These are phyloP conservation scores for Castor canadensis DNA, from an alignment of 2,113 vertebrate species.

Conservation along the genomic window DNA sequence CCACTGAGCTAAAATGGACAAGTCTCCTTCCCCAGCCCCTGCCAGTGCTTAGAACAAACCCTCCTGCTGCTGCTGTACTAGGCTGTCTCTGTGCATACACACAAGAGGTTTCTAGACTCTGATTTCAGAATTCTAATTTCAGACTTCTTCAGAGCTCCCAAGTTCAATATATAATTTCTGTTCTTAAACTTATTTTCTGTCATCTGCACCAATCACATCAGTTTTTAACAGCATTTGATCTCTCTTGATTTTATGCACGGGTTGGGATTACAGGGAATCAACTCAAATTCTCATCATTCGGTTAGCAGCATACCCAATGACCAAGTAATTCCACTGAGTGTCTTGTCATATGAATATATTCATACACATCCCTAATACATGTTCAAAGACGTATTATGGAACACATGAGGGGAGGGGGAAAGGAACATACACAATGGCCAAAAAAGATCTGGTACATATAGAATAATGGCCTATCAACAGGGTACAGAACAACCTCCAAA, in stretches of 20 bases:
- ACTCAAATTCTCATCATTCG: background rate
- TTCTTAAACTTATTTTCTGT: background rate
- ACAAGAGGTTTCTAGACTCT: no score
- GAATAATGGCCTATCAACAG: background rate
- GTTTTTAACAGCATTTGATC: background rate
- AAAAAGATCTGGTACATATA: background rate
- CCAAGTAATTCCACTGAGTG: background rate
- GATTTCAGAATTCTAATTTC: background rate
- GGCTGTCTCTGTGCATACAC: no score
- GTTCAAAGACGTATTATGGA: background rate
- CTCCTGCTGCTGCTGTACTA: no score
- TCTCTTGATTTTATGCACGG: background rate
- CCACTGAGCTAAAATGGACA: no score
- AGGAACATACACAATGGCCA: background rate
- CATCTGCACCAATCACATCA: background rate
- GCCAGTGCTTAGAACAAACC: no score
- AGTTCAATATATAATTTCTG: background rate
- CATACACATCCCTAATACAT: background rate
- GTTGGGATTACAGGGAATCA: background rate
- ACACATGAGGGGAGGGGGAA: background rate
- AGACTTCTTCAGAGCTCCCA: background rate
- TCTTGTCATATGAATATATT: background rate
- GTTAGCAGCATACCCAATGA: background rate
- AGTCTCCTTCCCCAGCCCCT: no score
- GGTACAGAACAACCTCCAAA: background rate